Base-by-base conservation (phyloP, 2,888 invertebrate species). In the Pandemis cinnamomeana region DNA sequence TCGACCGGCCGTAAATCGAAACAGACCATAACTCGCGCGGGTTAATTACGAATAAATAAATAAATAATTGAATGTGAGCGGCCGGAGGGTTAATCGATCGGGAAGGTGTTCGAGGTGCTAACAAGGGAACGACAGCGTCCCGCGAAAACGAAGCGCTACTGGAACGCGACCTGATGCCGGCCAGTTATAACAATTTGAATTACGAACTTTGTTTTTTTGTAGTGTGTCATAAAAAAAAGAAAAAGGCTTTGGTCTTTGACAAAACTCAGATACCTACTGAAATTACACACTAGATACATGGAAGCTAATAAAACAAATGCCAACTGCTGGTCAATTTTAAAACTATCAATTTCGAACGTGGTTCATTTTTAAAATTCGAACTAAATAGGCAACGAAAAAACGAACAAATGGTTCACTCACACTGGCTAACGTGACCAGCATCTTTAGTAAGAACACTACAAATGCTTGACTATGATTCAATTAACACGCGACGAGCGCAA, bases 41-140 rank as follows among this genome's bases (percentile, higher is more conserved):
- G 87, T 94, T 94, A 94, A 94, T 94, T 94, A 94, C 94, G 94
- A 94, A 94, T 94, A 94, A 94, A 94, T 94, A 94, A 94, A 94
- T 93, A 94, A 93, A 93, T 94, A 94, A 94, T 94, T 94, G 94
- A 94, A 94, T 92, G 92, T 91, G 92, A 91, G 89, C 89, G 91
- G 93, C 93, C 93, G 89, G 88, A 90, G 93, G 93, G 91, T 86
- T 91, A 93, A 93, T 92, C 91, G 93, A 91, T 91, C 91, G 87
- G 83, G 82, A 77, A 86, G 84, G 86, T 87, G 87, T 88, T 82
- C 81, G 86, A 93, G 91, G 93, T 92, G 93, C 88, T 93, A 94
- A 93, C 93, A 93, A 93, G 94, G 85, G 82, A 85, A 86, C 82
- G 80, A 79, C 78, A 82, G 81, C 80, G 71, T 71, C 70, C 71